Percentiles rank a stretch among this genome's conserved stretches.
Conservation (phyloP, 2,888 invertebrate genomes). For the Ditula angustiorana region DNA sequence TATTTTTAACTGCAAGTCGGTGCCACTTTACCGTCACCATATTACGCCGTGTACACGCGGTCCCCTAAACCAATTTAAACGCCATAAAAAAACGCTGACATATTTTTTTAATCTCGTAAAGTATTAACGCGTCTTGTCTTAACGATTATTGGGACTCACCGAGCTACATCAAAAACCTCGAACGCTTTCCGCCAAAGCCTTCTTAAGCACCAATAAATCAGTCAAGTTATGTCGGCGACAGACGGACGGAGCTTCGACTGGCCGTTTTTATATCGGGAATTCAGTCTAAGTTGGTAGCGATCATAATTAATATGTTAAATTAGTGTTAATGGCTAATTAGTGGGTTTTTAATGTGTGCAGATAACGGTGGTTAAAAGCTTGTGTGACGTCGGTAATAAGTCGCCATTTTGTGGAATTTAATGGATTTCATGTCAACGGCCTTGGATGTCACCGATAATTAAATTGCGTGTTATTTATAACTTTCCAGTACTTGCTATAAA, state of each 20-base stretch:
- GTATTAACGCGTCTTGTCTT: constrained; percentile 74
- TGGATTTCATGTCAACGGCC: constrained; percentile 27
- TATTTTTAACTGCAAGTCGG: constrained; percentile 2
- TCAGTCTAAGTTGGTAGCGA: neutral
- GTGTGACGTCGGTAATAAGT: constrained; percentile 33
- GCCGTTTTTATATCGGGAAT: neutral
- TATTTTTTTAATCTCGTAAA: constrained; percentile 56
- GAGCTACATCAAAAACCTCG: constrained; percentile 56
- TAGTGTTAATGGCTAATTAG: constrained; percentile 37
- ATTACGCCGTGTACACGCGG: constrained; percentile 38
- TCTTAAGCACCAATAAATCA: constrained; percentile 62
- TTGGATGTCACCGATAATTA: neutral
- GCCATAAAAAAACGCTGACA: constrained; percentile 55
- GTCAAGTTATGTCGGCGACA: constrained; percentile 61
- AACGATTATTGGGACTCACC: constrained; percentile 74
- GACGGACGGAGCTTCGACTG: constrained; percentile 49
- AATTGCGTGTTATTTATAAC: neutral
- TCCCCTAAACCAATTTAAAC: constrained; percentile 55
- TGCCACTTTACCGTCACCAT: constrained; percentile 1
- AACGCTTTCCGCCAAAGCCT: constrained; percentile 66
- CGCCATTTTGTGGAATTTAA: constrained; percentile 31
- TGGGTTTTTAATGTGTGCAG: constrained; percentile 25
- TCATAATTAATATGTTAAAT: constrained; percentile 35
- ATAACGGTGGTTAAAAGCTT: constrained; percentile 37
- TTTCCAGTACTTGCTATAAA: too few relatives aligned